Evolutionary conservation across 2,113 vertebrate species (phyloP), one percentile per base, ranked within the genome.

Genomic region (Limanda limanda): DNA sequence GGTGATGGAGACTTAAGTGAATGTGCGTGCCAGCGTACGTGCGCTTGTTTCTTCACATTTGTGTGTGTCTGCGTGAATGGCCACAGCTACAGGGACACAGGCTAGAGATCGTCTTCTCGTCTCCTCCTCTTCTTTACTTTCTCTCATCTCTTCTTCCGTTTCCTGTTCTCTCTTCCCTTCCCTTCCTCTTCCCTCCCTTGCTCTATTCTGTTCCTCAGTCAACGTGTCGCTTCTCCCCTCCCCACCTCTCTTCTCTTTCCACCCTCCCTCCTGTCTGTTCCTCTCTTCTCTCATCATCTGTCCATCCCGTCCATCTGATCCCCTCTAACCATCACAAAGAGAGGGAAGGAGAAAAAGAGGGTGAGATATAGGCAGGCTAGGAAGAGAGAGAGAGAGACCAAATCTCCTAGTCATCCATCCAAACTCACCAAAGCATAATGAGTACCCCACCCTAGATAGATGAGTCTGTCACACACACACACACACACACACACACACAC

Each of bases 391-490:
- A 37, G 54, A 31, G 31, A 31, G 31, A 31, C 31, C 5, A 7
- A 31, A 31, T 7, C 52, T 40, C 9, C 64, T 70, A 61, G 40
- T 81, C 80, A 83, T 81, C 83, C 68, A 69, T 68, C 67, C 66
- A 70, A 61, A 83, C 61, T 68, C 70, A 67, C 47, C 11, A 27
- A 70, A 81, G 62, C 76, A 85, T 80, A 71, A 80, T 85, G 80
- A 81, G 68, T n/a, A 59, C 40, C 55, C 56, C 24, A 78, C 66
- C 58, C 37, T 42, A 71, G 76, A 82, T 72, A 71, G 72, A 85
- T 78, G 79, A 88, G 61, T 63, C 66, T 70, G 59, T 35, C 57
- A 0, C 67, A 31, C 23, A 21, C 63, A 25, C 58, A 48, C 54
- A 58, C 42, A 58, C 31, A 52, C 52, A 23, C 20, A 21, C 15